Evolutionary conservation across 2,797 vertebrate species (phyloP), one percentile per base, ranked within the genome.

Genomic region (Podarcis lilfordi): DNA sequence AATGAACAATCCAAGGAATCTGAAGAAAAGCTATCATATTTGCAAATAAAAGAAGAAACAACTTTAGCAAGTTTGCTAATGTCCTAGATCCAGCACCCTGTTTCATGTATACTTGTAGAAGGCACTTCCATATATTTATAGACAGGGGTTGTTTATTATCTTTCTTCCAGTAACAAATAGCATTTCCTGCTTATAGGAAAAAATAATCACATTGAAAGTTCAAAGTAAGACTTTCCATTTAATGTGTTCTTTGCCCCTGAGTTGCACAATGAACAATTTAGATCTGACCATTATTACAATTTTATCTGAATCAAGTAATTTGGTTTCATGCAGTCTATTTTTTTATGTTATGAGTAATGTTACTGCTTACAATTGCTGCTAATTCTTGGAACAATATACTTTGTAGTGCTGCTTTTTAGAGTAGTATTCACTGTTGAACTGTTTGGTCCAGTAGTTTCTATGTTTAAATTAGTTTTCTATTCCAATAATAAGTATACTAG

Each of bases 321-420:
- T 3, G 37, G 19, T 77, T 80, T 37, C 64, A 71, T 81, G 91
- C 32, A 84, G 88, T 77, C 17, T 43, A 3, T 40, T 27, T 40
- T 45, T 25, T 25, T 32, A 45, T 71, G 29, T 4, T 66, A 25
- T 80, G 32, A 89, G 87, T 4, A 25, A 43, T 80, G 2, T 84
- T 89, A 85, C 80, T 85, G 19, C 27, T 13, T 66, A 80, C 27
- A 88, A 7, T 89, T 1, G 11, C 61, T 72, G 64, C 4, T 82
- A 50, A 82, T 45, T 64, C 68, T 45, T 80, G 43, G 35, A 90
- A 90, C 21, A 64, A 83, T 92, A 79, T 37, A 40, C 37, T 90
- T 92, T 83, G 87, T 88, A 88, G 61, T 86, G 82, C 85, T 85
- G 89, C 68, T 89, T 94, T 92, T 91, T 80, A 89, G 29, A 78